Evolutionary conservation across 2,797 vertebrate genomes (phyloP).

Genomic region (Falco concolor): DNA sequence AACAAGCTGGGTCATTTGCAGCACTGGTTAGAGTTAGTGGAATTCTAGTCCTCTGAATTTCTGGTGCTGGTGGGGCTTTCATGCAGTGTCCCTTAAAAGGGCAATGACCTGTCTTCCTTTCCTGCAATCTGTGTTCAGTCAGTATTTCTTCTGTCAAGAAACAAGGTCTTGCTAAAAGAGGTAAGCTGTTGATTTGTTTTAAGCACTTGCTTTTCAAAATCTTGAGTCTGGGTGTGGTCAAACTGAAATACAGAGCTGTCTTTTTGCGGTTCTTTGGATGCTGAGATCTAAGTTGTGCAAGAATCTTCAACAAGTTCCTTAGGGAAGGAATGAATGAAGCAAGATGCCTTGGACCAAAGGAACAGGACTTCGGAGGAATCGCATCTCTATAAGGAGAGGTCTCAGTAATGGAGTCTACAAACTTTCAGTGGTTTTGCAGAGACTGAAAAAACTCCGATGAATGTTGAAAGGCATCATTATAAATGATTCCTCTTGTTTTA

Average conservation of each 20-base stretch:
- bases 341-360: slow-evolving; percentile 20
- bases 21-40: not conserved
- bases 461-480: not conserved
- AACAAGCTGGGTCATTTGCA: not conserved
- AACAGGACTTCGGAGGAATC: not conserved
- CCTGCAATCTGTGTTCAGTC: not conserved
- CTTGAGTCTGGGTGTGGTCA: not conserved
- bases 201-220: slow-evolving; percentile 10
- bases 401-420: not conserved
- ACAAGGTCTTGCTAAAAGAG: not conserved
- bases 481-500: not conserved
- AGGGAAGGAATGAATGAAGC: slow-evolving; percentile 16
- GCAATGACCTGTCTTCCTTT: not conserved
- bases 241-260: not conserved
- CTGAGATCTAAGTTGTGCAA: slow-evolving; percentile 36
- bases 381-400: not conserved
- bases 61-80: not conserved
- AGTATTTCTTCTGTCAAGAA: not conserved
- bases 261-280: slow-evolving; percentile 18
- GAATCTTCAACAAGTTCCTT: slow-evolving; percentile 16
- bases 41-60: not conserved
- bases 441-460: not conserved
- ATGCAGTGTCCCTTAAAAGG: not conserved
- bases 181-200: not conserved
- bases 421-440: not conserved